These are phyloP conservation scores for Macquaria ambigua DNA, from an alignment of 2,113 vertebrate genomes.

Conservation along the genomic window DNA sequence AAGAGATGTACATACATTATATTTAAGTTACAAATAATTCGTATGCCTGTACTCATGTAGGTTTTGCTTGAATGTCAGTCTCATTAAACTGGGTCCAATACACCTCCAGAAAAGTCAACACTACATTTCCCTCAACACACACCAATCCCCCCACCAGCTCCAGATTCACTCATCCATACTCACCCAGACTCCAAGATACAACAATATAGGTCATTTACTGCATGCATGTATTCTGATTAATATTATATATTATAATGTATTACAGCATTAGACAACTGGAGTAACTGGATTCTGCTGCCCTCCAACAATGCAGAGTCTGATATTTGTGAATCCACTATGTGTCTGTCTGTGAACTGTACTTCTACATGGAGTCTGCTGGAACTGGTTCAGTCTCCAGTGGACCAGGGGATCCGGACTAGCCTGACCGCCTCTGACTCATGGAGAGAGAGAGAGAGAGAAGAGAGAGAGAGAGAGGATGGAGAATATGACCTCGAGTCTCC, in stretches of 20 bases:
- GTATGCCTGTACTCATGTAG: background rate
- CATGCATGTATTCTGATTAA: background rate
- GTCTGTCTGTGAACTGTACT: constrained; percentile 20
- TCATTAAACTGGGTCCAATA: constrained; percentile 26
- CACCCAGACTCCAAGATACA: background rate
- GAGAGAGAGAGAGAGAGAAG: constrained; percentile 33
- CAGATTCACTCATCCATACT: constrained; percentile 14
- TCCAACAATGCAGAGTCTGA: background rate
- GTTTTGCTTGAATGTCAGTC: constrained; percentile 26
- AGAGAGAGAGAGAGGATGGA: constrained; percentile 30
- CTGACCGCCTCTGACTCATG: constrained; percentile 65
- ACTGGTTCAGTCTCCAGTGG: constrained; percentile 56
- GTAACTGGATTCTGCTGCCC: background rate
- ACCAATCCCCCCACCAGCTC: constrained; percentile 2
- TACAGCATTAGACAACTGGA: background rate
- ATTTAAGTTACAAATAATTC: background rate
- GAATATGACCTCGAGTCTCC: constrained; percentile 63
- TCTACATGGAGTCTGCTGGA: constrained; percentile 34
- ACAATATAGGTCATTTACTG: constrained; percentile 5
- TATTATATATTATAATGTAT: background rate
- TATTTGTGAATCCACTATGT: constrained; percentile 17
- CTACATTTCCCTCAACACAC: background rate
- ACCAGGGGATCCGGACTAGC: constrained; percentile 57
- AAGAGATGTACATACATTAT: background rate
- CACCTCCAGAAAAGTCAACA: constrained; percentile 45